Percentiles rank a stretch among this genome's conserved stretches.
Evolutionary conservation across 2,888 invertebrate genomes (phyloP).

Genomic region (Protonemura montana): DNA sequence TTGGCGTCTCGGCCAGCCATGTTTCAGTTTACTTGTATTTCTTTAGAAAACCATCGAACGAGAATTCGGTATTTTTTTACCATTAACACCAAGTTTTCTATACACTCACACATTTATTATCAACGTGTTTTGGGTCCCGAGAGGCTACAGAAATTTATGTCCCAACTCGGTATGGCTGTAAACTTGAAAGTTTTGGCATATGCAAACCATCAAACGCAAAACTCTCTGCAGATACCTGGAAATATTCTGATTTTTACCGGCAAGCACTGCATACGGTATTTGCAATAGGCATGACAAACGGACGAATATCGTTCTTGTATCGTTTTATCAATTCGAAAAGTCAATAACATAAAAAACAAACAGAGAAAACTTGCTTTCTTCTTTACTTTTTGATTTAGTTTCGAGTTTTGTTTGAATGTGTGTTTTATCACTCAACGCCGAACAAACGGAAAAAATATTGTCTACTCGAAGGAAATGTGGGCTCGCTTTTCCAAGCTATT

Average conservation of each 20-base stretch:
- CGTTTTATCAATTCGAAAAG: constrained; percentile 35
- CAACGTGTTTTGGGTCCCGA: not conserved
- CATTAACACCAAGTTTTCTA: not conserved
- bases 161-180: not conserved
- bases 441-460: constrained; percentile 27
- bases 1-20: not conserved
- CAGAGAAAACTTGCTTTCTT: constrained; percentile 2
- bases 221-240: not conserved
- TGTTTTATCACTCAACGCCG: constrained; percentile 25
- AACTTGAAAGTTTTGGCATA: not conserved
- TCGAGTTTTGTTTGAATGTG: constrained; percentile 22
- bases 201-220: not conserved
- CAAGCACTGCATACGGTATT: not conserved
- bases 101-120: not conserved
- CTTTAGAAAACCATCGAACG: not conserved
- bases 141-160: not conserved
- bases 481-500: constrained; percentile 20
- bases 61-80: not conserved
- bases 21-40: not conserved
- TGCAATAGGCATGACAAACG: not conserved
- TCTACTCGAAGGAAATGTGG: not conserved
- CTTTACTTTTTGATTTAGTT: constrained; percentile 39
- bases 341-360: constrained; percentile 23
- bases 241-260: not conserved
- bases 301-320: not conserved